These are phyloP conservation scores for Morpho helenor DNA, from an alignment of 2,888 invertebrate genomes.

Conservation along the genomic window DNA sequence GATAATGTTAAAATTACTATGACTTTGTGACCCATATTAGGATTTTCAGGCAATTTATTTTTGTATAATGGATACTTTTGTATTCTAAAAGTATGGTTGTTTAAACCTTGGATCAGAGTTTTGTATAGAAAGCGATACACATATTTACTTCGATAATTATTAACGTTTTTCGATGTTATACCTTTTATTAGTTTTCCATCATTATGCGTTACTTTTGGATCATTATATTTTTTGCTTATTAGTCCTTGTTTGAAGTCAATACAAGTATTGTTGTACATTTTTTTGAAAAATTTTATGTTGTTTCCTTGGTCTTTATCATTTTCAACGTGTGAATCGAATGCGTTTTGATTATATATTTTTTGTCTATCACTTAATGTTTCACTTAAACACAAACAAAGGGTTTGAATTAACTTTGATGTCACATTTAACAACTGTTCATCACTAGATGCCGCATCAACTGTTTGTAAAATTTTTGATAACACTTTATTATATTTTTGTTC, in stretches of 20 bases:
- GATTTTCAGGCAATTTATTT: constrained; percentile 19
- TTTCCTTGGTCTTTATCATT: constrained; percentile 23
- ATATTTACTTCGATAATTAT: constrained; percentile 29
- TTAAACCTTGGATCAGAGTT: constrained; percentile 44
- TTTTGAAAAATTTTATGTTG: constrained; percentile 43
- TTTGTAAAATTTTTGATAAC: constrained; percentile 48
- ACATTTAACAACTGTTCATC: constrained; percentile 53
- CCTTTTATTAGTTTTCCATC: constrained; percentile 13
- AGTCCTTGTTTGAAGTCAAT: constrained; percentile 43
- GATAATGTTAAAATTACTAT: constrained; percentile 55
- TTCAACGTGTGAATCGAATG: constrained; percentile 29
- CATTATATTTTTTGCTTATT: constrained; percentile 33
- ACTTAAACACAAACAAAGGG: constrained; percentile 58
- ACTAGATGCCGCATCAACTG: constrained; percentile 50
- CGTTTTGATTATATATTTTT: constrained; percentile 30
- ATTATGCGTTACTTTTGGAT: constrained; percentile 23
- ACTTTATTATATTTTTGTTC: constrained; percentile 40
- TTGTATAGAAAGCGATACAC: constrained; percentile 37
- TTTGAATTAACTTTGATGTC: constrained; percentile 54
- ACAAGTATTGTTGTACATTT: constrained; percentile 58
- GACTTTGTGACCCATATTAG: constrained; percentile 32
- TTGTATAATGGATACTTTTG: constrained; percentile 44
- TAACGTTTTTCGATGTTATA: constrained; percentile 12
- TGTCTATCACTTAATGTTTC: constrained; percentile 44
- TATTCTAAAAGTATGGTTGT: constrained; percentile 48